phyloP scores from a whole-genome alignment of 2,888 invertebrate genomes.

The Spicauda simplicius region DNA sequence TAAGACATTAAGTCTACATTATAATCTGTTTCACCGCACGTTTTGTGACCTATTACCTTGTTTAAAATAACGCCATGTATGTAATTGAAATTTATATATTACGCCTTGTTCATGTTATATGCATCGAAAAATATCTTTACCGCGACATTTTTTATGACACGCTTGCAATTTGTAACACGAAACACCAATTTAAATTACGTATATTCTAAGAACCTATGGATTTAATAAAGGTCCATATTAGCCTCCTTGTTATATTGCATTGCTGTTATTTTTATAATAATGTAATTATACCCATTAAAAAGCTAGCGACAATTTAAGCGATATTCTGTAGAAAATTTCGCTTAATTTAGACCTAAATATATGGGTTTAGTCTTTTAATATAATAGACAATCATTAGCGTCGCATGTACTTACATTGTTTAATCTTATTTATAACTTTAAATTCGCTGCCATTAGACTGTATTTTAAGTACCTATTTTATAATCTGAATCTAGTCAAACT shows the following conservation, averaged over 20 bases:
- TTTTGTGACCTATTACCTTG: slow-evolving; percentile 30
- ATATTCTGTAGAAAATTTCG: background rate
- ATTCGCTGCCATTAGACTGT: slow-evolving; percentile 54
- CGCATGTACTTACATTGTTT: background rate
- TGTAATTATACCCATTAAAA: slow-evolving; percentile 5
- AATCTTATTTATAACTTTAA: slow-evolving; percentile 12
- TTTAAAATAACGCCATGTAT: slow-evolving; percentile 30
- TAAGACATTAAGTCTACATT: slow-evolving; percentile 47
- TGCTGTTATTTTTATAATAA: slow-evolving; percentile 16
- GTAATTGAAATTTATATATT: slow-evolving; percentile 43
- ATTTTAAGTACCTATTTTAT: slow-evolving; percentile 45
- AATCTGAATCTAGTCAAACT: slow-evolving; percentile 72
- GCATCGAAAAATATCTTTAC: slow-evolving; percentile 50
- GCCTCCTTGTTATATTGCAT: slow-evolving; percentile 14
- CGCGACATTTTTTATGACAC: slow-evolving; percentile 53
- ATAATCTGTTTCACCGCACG: slow-evolving; percentile 45
- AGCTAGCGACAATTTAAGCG: background rate
- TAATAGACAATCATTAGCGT: background rate
- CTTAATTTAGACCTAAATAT: background rate
- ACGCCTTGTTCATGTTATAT: slow-evolving; percentile 64
- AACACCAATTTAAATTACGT: slow-evolving; percentile 33
- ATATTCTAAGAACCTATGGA: slow-evolving; percentile 49
- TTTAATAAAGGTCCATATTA: slow-evolving; percentile 49
- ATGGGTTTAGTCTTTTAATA: background rate
- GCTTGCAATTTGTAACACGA: slow-evolving; percentile 53